Percentiles rank a stretch among this genome's conserved stretches.
phyloP scores from a whole-genome alignment of 2,113 vertebrate genomes.

The Rhadina sibilatrix region DNA sequence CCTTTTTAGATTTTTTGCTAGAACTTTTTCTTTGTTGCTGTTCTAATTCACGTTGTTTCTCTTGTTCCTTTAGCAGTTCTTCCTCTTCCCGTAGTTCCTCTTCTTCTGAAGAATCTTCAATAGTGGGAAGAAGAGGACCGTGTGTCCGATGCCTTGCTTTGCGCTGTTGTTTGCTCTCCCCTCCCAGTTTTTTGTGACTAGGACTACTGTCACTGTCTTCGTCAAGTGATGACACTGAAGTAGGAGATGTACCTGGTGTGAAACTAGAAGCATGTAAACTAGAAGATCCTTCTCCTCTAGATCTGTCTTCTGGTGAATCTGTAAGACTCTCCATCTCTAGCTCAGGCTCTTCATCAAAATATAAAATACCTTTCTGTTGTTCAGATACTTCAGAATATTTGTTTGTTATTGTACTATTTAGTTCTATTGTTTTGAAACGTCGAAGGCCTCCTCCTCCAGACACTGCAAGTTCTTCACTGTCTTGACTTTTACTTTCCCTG shows the following conservation, averaged over 20 bases:
- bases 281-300: slow-evolving; percentile 93
- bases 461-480: slow-evolving; percentile 74
- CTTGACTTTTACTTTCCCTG: slow-evolving; percentile 83
- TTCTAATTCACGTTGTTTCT: slow-evolving; percentile 87
- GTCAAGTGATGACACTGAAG: slow-evolving; percentile 94
- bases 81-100: slow-evolving; percentile 91
- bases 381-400: slow-evolving; percentile 75
- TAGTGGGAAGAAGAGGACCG: slow-evolving; percentile 87
- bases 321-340: slow-evolving; percentile 93
- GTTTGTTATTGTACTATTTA: slow-evolving; percentile 81
- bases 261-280: slow-evolving; percentile 93
- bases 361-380: slow-evolving; percentile 78
- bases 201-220: slow-evolving; percentile 98
- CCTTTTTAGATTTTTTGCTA: slow-evolving; percentile 94
- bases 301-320: slow-evolving; percentile 93
- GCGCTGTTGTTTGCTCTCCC: slow-evolving; percentile 88
- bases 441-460: slow-evolving; percentile 77
- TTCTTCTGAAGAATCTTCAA: slow-evolving; percentile 96
- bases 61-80: slow-evolving; percentile 91
- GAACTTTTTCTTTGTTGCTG: slow-evolving; percentile 84
- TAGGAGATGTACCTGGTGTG: slow-evolving; percentile 92
- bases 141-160: slow-evolving; percentile 89
- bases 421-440: slow-evolving; percentile 86
- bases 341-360: slow-evolving; percentile 88
- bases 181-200: slow-evolving; percentile 84